Conservation (phyloP, 1,140 invertebrate genomes). For the Leptopilina boulardi region DNA sequence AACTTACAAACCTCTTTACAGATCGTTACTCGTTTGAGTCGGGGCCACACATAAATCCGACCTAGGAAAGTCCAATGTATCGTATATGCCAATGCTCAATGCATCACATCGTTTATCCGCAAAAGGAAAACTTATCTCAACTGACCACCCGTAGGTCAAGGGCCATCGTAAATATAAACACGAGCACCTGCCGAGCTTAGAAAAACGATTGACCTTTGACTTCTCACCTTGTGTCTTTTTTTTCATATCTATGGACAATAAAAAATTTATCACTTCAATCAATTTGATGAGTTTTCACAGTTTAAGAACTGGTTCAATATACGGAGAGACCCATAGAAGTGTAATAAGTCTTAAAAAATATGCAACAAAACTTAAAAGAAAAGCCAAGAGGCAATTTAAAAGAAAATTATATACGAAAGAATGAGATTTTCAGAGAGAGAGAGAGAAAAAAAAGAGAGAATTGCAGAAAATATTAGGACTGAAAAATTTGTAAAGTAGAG, state of each 20-base stretch:
- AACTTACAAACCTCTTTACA: slow-evolving; percentile 76
- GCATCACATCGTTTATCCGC: slow-evolving; percentile 35
- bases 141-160: slow-evolving; percentile 62
- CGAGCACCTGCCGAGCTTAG: slow-evolving; percentile 64
- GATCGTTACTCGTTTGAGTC: slow-evolving; percentile 73
- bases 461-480: too few relatives aligned
- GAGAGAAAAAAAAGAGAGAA: too few relatives aligned
- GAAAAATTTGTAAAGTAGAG: too few relatives aligned
- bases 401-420: too few relatives aligned
- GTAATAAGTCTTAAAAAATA: too few relatives aligned
- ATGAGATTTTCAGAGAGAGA: too few relatives aligned
- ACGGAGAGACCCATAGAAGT: too few relatives aligned
- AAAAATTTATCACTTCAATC: neutral
- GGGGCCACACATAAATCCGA: slow-evolving; percentile 70
- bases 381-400: too few relatives aligned
- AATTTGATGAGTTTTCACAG: too few relatives aligned
- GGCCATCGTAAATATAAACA: slow-evolving; percentile 68
- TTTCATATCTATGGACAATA: neutral
- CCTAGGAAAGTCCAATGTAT: slow-evolving; percentile 48
- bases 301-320: too few relatives aligned
- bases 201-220: neutral
- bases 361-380: too few relatives aligned
- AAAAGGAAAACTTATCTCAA: slow-evolving; percentile 65
- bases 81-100: slow-evolving; percentile 41
- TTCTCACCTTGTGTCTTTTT: neutral